Percentiles rank a stretch among this genome's conserved stretches.
phyloP scores from a whole-genome alignment of 2,113 vertebrate genomes.

The Hemichromis elongatus region DNA sequence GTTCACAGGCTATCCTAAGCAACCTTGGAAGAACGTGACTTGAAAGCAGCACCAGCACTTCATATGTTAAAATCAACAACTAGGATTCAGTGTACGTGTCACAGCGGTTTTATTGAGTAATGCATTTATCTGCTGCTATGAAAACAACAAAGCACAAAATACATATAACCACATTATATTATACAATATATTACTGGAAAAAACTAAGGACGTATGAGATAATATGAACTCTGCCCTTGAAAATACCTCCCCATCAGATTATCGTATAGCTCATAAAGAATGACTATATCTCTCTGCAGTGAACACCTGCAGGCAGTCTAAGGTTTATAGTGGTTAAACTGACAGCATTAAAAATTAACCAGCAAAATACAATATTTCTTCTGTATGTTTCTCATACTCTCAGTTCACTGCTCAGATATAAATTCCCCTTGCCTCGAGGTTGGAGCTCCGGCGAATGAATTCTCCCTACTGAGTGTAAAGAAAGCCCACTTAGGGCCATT shows the following conservation, averaged over 20 bases:
- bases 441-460: not conserved
- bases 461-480: not conserved
- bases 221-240: not conserved
- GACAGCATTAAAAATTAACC: conserved; percentile 20
- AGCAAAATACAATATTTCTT: not conserved
- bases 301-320: not conserved
- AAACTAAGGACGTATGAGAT: not conserved
- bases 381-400: not conserved
- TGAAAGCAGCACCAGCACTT: not conserved
- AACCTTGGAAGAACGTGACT: not conserved
- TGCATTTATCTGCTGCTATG: not conserved
- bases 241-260: not conserved
- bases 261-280: not conserved
- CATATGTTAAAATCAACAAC: not conserved
- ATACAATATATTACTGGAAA: not conserved
- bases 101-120: not conserved
- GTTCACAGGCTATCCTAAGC: not conserved
- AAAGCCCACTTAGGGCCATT: not conserved
- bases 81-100: not conserved
- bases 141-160: not conserved
- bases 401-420: not conserved
- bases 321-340: conserved; percentile 3
- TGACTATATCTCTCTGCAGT: not conserved
- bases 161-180: not conserved
- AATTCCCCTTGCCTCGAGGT: not conserved